phyloP scores from a whole-genome alignment of 2,888 invertebrate species.

The Muschampia plurimacula region DNA sequence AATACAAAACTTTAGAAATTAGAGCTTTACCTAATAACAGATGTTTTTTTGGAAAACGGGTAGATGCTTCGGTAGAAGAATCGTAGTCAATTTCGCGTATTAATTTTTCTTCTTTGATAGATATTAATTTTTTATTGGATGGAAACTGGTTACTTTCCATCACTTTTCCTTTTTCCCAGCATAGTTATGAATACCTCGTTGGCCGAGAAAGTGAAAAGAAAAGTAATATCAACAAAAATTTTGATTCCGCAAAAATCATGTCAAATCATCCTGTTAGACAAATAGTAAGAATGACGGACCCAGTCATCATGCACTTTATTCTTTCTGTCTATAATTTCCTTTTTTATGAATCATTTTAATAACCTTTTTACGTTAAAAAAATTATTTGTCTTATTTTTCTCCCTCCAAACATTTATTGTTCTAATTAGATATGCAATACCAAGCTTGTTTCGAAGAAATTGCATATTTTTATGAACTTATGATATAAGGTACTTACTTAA shows the following conservation, averaged over 20 bases:
- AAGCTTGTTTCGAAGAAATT: too few relatives aligned
- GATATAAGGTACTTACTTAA: too few relatives aligned
- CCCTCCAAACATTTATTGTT: too few relatives aligned
- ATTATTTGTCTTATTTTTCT: too few relatives aligned
- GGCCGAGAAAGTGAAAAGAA: constrained; percentile 20
- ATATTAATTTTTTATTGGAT: constrained; percentile 72
- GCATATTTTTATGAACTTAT: too few relatives aligned
- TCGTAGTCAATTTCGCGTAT: constrained; percentile 69
- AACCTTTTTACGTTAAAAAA: too few relatives aligned
- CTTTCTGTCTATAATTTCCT: constrained; percentile 29
- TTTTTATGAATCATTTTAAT: background rate
- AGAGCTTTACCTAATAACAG: constrained; percentile 56
- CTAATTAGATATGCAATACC: too few relatives aligned
- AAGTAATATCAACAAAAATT: constrained; percentile 24
- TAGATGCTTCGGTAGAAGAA: constrained; percentile 53
- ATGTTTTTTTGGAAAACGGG: constrained; percentile 57
- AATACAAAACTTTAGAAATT: background rate
- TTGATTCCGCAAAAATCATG: constrained; percentile 50
- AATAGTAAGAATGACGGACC: constrained; percentile 43
- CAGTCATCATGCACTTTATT: constrained; percentile 50
- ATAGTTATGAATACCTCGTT: constrained; percentile 59
- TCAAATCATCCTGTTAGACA: constrained; percentile 63
- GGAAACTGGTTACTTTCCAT: constrained; percentile 80
- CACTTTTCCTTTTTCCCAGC: constrained; percentile 76
- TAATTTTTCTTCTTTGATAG: constrained; percentile 73